Conservation (phyloP, 2,797 vertebrate species). For the Mus minutoides region DNA sequence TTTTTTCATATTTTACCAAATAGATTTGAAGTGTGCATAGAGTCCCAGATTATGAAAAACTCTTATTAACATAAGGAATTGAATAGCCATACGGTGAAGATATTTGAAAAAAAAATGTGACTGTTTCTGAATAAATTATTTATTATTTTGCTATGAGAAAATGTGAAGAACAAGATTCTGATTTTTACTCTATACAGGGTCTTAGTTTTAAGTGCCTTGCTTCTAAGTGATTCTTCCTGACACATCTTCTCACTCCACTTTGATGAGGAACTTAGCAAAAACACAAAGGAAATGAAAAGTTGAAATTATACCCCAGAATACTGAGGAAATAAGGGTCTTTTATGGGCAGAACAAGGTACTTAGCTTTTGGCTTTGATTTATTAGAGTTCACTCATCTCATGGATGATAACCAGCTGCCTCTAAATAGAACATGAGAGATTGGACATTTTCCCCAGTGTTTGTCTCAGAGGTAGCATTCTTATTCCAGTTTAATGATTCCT, state of each 20-base stretch:
- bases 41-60: background rate
- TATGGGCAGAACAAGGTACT: background rate
- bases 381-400: background rate
- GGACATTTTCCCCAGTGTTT: background rate
- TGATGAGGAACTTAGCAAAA: background rate
- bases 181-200: slow-evolving; percentile 6
- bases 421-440: slow-evolving; percentile 2
- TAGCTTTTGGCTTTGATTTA: slow-evolving; percentile 26
- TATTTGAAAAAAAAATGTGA: slow-evolving; percentile 43
- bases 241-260: background rate
- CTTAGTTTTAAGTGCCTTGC: slow-evolving; percentile 3
- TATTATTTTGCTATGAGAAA: slow-evolving; percentile 3
- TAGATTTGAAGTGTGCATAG: slow-evolving; percentile 11
- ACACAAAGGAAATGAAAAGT: background rate
- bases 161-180: background rate
- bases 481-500: background rate
- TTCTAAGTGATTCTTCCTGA: slow-evolving; percentile 18
- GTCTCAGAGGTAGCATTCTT: background rate
- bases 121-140: slow-evolving; percentile 13
- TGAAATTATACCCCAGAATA: background rate
- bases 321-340: background rate
- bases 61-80: background rate
- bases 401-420: background rate
- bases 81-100: background rate
- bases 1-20: background rate